Percentiles rank a stretch among this genome's conserved stretches.
These are phyloP conservation scores for Chunga burmeisteri DNA, from an alignment of 2,113 vertebrate genomes.

Conservation along the genomic window DNA sequence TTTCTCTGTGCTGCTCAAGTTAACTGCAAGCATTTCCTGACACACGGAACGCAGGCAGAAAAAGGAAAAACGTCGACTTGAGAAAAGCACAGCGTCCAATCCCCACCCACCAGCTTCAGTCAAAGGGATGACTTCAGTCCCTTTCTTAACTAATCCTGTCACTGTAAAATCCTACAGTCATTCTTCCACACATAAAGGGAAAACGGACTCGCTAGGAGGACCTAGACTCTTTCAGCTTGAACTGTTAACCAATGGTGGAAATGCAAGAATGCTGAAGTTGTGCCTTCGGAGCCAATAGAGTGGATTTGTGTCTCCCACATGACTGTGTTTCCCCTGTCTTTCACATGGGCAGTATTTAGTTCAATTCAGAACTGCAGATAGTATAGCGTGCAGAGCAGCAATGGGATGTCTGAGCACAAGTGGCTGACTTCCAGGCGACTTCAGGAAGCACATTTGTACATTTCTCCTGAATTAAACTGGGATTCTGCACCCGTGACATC, in stretches of 20 bases:
- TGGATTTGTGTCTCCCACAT: conserved; percentile 78
- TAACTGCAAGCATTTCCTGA: conserved; percentile 51
- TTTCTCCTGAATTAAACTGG: conserved; percentile 23
- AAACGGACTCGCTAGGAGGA: conserved; percentile 72
- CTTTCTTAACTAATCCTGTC: conserved; percentile 75
- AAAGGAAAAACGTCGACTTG: conserved; percentile 44
- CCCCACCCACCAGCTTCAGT: conserved; percentile 66
- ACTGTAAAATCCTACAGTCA: conserved; percentile 79
- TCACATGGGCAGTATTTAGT: conserved; percentile 79
- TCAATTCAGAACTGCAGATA: conserved; percentile 84
- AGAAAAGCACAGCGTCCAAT: conserved; percentile 56
- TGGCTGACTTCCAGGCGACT: conserved; percentile 65
- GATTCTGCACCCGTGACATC: conserved; percentile 65
- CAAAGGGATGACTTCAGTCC: conserved; percentile 72
- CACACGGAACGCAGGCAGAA: conserved; percentile 35
- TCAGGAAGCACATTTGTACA: conserved; percentile 38
- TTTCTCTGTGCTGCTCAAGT: conserved; percentile 19
- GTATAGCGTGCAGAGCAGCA: conserved; percentile 76
- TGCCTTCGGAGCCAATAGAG: conserved; percentile 82
- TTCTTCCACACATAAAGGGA: conserved; percentile 82
- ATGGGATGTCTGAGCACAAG: conserved; percentile 75
- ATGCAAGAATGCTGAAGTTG: conserved; percentile 79
- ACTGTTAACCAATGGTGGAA: conserved; percentile 83
- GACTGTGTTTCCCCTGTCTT: conserved; percentile 80
- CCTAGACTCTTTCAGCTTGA: conserved; percentile 73